A percentile compares a stretch with the other conserved stretches of the same genome.
These are phyloP conservation scores for Plebejus argus DNA, from an alignment of 2,888 invertebrate genomes.

Conservation along the genomic window DNA sequence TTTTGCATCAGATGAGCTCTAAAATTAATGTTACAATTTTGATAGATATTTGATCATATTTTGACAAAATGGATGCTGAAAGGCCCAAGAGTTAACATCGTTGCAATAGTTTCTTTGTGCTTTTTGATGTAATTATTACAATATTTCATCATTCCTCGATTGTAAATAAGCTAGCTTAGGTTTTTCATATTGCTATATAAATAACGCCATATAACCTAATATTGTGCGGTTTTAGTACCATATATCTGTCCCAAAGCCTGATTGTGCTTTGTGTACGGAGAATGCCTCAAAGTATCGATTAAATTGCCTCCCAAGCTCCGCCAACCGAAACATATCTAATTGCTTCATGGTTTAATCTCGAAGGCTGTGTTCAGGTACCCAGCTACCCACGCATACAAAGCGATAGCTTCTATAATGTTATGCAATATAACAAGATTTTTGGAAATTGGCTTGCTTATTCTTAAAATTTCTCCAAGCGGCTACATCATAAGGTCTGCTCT, in stretches of 20 bases:
- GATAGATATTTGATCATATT: too few species aligned
- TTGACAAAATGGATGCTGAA: too few species aligned
- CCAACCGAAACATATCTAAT: constrained; percentile 18
- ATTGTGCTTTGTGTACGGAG: constrained; percentile 18
- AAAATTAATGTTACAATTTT: too few species aligned
- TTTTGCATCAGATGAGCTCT: too few species aligned
- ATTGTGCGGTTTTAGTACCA: background rate
- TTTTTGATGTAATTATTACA: too few species aligned
- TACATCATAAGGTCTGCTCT: too few species aligned
- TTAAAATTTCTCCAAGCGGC: background rate
- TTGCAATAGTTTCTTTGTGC: too few species aligned
- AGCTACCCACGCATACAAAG: background rate
- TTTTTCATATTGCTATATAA: background rate
- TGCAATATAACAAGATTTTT: background rate
- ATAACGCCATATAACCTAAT: background rate
- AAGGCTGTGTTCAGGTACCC: constrained; percentile 9
- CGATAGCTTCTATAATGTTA: background rate
- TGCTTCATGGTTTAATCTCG: constrained; percentile 24
- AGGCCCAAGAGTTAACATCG: too few species aligned
- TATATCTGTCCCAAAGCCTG: background rate
- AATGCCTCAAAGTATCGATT: constrained; percentile 6
- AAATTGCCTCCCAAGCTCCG: constrained; percentile 11
- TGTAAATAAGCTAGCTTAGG: too few species aligned
- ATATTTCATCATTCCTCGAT: too few species aligned
- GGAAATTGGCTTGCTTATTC: background rate